phyloP scores from a whole-genome alignment of 2,888 invertebrate genomes.

The Platycheirus albimanus region DNA sequence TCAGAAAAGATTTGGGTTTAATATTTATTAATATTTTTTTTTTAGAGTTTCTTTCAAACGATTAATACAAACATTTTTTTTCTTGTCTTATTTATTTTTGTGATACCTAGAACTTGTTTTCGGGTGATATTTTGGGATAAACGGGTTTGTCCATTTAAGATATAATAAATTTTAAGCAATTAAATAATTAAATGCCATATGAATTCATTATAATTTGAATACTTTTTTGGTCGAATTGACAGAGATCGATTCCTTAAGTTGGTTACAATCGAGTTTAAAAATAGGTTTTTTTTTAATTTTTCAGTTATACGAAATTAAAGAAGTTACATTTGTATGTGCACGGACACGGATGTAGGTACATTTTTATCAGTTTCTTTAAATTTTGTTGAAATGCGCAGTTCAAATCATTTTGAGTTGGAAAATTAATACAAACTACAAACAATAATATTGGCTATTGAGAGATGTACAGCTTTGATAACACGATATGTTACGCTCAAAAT shows the following conservation, averaged over 20 bases:
- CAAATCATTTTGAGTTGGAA: too few species aligned
- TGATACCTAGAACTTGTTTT: not conserved
- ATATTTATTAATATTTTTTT: not conserved
- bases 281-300: too few species aligned
- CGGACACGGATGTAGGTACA: too few species aligned
- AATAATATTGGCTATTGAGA: too few species aligned
- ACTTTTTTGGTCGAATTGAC: not conserved
- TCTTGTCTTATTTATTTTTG: not conserved
- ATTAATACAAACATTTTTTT: not conserved
- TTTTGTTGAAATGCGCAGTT: too few species aligned
- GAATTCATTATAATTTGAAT: not conserved
- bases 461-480: too few species aligned
- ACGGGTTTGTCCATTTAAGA: not conserved
- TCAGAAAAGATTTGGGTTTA: not conserved
- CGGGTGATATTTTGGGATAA: conserved; percentile 1
- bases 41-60: not conserved
- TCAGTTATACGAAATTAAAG: too few species aligned
- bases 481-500: too few species aligned
- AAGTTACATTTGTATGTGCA: too few species aligned
- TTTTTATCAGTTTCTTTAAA: too few species aligned
- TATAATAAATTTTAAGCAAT: not conserved
- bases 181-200: not conserved
- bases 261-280: not conserved
- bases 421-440: too few species aligned
- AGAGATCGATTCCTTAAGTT: not conserved